Conservation (phyloP, 1,140 invertebrate species). For the Zaprionus lachaisei region DNA sequence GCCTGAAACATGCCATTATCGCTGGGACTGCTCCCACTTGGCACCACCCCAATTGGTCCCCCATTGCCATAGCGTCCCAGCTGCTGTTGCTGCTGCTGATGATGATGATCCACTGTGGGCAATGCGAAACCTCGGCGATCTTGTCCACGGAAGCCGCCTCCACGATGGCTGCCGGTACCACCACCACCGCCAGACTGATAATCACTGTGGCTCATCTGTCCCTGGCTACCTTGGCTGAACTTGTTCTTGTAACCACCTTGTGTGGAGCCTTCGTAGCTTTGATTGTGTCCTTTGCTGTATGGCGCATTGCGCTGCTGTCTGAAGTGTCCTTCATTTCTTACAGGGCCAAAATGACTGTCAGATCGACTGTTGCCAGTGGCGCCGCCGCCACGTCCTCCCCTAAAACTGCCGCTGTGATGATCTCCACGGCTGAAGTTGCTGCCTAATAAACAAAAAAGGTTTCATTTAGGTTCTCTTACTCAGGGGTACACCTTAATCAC, state of each 20-base stretch:
- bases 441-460: too few species aligned
- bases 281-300: constrained; percentile 68
- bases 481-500: constrained; percentile 10
- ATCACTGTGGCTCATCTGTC: constrained; percentile 49
- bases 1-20: constrained; percentile 38
- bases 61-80: constrained; percentile 64
- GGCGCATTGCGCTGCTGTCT: constrained; percentile 74
- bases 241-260: constrained; percentile 57
- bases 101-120: constrained; percentile 66
- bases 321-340: constrained; percentile 54
- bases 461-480: too few species aligned
- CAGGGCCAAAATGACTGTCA: constrained; percentile 66
- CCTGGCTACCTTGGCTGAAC: constrained; percentile 44
- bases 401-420: constrained; percentile 42
- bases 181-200: constrained; percentile 37
- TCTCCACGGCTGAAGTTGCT: constrained; percentile 52
- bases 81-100: constrained; percentile 44
- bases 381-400: constrained; percentile 17
- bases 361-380: constrained; percentile 7
- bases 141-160: constrained; percentile 41
- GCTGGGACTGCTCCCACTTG: constrained; percentile 18
- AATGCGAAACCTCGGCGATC: constrained; percentile 73
- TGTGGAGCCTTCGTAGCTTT: constrained; percentile 38
- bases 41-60: constrained; percentile 32
- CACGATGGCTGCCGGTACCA: constrained; percentile 20